These are phyloP conservation scores for Trisateles emortualis DNA, from an alignment of 2,888 invertebrate species.

Conservation along the genomic window DNA sequence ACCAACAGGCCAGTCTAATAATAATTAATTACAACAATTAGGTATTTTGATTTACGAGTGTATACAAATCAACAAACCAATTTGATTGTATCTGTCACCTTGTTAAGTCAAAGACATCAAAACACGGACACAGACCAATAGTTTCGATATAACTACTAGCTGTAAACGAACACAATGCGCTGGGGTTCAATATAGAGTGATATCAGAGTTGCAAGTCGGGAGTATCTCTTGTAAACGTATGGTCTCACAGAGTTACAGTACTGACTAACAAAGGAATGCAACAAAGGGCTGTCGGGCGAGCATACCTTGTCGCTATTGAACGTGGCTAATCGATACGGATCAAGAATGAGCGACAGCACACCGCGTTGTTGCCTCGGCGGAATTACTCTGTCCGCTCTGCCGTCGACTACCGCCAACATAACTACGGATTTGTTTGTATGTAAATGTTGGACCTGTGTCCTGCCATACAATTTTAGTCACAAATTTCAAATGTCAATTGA, in stretches of 20 bases:
- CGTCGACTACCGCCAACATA: constrained; percentile 19
- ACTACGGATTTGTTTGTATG: constrained; percentile 8
- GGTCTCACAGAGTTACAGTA: constrained; percentile 11
- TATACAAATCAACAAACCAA: too few relatives aligned
- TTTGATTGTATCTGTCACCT: not conserved
- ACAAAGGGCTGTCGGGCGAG: constrained; percentile 38
- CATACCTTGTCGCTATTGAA: constrained; percentile 41
- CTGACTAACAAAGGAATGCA: constrained; percentile 43
- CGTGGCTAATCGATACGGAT: constrained; percentile 58
- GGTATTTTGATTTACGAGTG: not conserved
- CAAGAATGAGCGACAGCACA: constrained; percentile 50
- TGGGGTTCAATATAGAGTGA: constrained; percentile 31
- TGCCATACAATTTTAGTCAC: not conserved
- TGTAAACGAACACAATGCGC: constrained; percentile 26
- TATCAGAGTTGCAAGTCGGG: constrained; percentile 22
- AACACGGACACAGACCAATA: not conserved
- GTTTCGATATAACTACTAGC: not conserved
- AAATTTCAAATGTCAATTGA: too few relatives aligned
- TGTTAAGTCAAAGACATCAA: not conserved
- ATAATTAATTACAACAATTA: too few relatives aligned
- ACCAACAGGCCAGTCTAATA: too few relatives aligned
- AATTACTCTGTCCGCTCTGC: constrained; percentile 30
- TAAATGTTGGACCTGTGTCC: not conserved
- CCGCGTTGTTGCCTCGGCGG: constrained; percentile 29
- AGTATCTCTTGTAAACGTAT: constrained; percentile 35